These are phyloP conservation scores for Ia io DNA, from an alignment of 2,113 vertebrate species.

Conservation along the genomic window DNA sequence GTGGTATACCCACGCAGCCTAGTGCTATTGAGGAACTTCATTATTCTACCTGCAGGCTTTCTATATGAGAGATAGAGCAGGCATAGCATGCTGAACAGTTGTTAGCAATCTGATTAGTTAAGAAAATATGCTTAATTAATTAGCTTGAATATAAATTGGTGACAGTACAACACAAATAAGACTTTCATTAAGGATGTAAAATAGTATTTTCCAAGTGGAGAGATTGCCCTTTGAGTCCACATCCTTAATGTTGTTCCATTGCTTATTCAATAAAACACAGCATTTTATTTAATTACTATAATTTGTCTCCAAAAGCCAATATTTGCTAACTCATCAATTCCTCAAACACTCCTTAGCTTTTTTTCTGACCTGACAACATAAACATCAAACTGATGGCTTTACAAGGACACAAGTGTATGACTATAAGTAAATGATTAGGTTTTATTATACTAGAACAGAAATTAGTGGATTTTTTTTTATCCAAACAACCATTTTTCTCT, in stretches of 20 bases:
- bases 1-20: background rate
- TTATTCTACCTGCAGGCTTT: background rate
- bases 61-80: background rate
- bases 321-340: background rate
- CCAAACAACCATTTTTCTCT: background rate
- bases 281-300: background rate
- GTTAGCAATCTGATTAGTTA: background rate
- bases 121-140: background rate
- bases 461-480: background rate
- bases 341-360: background rate
- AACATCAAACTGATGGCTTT: background rate
- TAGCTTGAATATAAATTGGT: conserved; percentile 19
- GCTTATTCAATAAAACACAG: background rate
- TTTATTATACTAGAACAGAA: background rate
- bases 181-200: conserved; percentile 20
- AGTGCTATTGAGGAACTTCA: background rate
- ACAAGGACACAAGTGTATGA: background rate
- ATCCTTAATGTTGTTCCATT: background rate
- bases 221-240: background rate
- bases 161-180: background rate
- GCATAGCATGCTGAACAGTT: background rate
- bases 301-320: conserved; percentile 41
- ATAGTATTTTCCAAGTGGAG: background rate
- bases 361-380: background rate
- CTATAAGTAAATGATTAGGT: background rate